Evolutionary conservation across 2,888 invertebrate genomes (phyloP), one percentile per base, ranked within the genome.

Genomic region (Chrysomela aeneicollis): DNA sequence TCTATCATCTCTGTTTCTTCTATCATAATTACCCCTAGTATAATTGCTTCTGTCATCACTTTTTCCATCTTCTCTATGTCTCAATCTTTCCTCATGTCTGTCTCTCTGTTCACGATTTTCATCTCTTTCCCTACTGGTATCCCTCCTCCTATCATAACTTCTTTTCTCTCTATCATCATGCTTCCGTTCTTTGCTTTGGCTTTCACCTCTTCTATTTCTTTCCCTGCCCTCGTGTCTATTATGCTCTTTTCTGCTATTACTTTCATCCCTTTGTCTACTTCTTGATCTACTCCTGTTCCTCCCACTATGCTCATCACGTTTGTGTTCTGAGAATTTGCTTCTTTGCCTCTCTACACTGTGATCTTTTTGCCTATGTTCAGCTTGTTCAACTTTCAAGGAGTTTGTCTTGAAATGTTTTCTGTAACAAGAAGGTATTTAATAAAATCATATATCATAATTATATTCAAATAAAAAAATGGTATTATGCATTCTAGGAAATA

Each of bases 281-380:
- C 60, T 53, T 30, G 57, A 53, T 46, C 59, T 67, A 35, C 49
- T 65, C 42, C 51, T 64, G 37, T 66, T 59, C n/a, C 59, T 63
- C 12, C 52, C 21, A 30, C 58, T 61, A 42, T 68, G 64, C 18
- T 22, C 57, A 62, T 57, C 63, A 42, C 53, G 47, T 49, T 67
- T 67, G 30, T 68, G 53, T 26, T 67, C 54, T 59, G 63, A 55
- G 30, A 67, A 60, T 21, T 59, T 75, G 63, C 61, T 59, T 42
- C 49, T 47, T 46, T 59, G 59, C 12, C 32, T 46, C 12, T 52
- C 50, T 21, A 54, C 58, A 54, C 46, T n/a, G 3, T 66, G 63
- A 15, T n/a, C 60, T 30, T 60, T 63, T 10, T 59, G 61, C 52
- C 47, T 65, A 19, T 50, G 21, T 26, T 57, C 63, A 15, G 17